Percentiles rank a stretch among this genome's conserved stretches.
Conservation (phyloP, 2,797 vertebrate genomes). For the Botia kubotai region DNA sequence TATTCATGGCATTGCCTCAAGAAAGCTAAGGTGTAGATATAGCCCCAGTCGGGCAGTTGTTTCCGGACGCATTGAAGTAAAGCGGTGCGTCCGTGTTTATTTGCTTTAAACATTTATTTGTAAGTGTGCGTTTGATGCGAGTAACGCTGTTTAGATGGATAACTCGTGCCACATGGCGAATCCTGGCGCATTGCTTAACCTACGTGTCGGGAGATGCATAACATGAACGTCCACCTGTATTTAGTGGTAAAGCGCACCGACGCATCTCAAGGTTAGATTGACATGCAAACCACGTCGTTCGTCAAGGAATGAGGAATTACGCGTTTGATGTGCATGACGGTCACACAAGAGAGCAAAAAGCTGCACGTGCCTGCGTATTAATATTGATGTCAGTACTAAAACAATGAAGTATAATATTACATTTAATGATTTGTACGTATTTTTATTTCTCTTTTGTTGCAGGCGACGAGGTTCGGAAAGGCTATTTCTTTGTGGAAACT, state of each 20-base stretch:
- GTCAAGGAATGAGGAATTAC: slow-evolving; percentile 75
- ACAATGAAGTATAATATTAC: not conserved
- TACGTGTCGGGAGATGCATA: slow-evolving; percentile 55
- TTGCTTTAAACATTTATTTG: slow-evolving; percentile 57
- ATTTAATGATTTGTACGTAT: not conserved
- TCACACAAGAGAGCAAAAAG: slow-evolving; percentile 61
- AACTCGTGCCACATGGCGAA: slow-evolving; percentile 46
- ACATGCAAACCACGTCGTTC: slow-evolving; percentile 77
- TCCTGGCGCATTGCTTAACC: slow-evolving; percentile 38
- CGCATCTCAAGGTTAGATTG: slow-evolving; percentile 82
- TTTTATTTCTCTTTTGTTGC: slow-evolving; percentile 69
- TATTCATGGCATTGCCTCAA: slow-evolving; percentile 73
- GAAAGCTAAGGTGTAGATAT: slow-evolving; percentile 60
- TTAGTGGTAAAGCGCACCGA: slow-evolving; percentile 63
- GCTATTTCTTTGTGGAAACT: slow-evolving; percentile 76
- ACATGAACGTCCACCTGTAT: slow-evolving; percentile 61
- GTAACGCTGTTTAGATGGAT: slow-evolving; percentile 45
- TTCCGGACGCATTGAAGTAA: slow-evolving; percentile 61
- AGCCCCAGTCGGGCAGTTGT: slow-evolving; percentile 51
- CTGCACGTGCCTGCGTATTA: slow-evolving; percentile 16
- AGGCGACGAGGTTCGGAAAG: slow-evolving; percentile 68
- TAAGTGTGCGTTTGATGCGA: slow-evolving; percentile 52
- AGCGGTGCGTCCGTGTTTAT: slow-evolving; percentile 63
- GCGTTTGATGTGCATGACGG: slow-evolving; percentile 73
- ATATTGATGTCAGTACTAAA: not conserved